phyloP scores from a whole-genome alignment of 2,797 vertebrate genomes.

The Ceyx erithaca region DNA sequence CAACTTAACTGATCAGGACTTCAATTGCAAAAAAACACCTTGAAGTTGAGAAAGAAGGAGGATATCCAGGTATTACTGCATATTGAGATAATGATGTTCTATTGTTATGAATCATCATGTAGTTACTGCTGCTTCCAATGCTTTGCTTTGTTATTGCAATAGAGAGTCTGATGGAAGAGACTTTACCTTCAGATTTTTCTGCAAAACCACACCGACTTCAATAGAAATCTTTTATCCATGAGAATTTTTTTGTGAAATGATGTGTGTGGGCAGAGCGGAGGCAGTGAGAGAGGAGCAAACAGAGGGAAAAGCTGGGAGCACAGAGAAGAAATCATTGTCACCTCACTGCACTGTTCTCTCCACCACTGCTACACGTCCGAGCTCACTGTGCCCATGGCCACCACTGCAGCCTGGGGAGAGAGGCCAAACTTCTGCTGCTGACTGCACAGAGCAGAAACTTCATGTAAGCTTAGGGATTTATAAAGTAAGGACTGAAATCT shows the following conservation, averaged over 20 bases:
- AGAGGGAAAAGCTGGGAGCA: background rate
- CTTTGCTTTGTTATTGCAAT: background rate
- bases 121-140: background rate
- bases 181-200: background rate
- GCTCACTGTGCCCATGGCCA: accelerated
- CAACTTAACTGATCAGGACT: background rate
- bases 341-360: background rate
- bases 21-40: background rate
- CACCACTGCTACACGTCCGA: background rate
- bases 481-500: background rate
- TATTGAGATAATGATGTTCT: background rate
- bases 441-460: background rate
- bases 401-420: background rate
- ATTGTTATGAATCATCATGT: background rate
- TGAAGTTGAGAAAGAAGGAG: background rate
- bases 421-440: background rate
- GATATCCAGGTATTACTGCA: background rate
- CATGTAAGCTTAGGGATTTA: background rate
- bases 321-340: background rate
- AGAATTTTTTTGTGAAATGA: background rate
- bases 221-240: background rate
- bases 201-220: background rate
- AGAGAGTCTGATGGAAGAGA: background rate
- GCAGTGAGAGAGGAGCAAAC: background rate
- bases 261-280: background rate